Conservation (phyloP, 1,140 invertebrate species). For the Spodoptera frugiperda region DNA sequence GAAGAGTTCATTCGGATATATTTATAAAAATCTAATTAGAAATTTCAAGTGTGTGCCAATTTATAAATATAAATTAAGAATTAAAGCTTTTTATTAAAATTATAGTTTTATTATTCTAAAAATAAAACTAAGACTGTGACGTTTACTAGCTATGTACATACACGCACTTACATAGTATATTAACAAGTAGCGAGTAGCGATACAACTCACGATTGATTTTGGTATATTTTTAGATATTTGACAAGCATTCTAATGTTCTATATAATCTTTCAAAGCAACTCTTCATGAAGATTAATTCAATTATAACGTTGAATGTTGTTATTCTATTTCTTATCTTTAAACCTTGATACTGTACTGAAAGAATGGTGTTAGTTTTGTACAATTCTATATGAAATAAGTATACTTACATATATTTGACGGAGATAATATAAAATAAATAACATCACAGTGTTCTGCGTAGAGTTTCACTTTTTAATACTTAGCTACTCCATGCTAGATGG, state of each 20-base stretch:
- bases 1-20: not conserved
- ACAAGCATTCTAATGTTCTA: not conserved
- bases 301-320: not conserved
- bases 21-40: too few relatives aligned
- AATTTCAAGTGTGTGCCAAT: too few relatives aligned
- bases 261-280: not conserved
- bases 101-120: too few relatives aligned
- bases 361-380: not conserved
- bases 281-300: not conserved
- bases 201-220: constrained; percentile 16
- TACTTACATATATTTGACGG: constrained; percentile 9
- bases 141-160: too few relatives aligned
- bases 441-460: constrained; percentile 4
- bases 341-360: not conserved
- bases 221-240: constrained; percentile 8
- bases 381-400: not conserved
- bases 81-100: too few relatives aligned
- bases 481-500: constrained; percentile 56
- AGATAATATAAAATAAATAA: constrained; percentile 17
- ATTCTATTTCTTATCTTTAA: not conserved
- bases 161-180: too few relatives aligned
- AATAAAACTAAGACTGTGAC: too few relatives aligned
- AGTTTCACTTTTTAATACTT: constrained; percentile 21
- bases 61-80: too few relatives aligned
- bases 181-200: not conserved